Evolutionary conservation across 2,113 vertebrate species (phyloP).

Genomic region (Gobio gobio): DNA sequence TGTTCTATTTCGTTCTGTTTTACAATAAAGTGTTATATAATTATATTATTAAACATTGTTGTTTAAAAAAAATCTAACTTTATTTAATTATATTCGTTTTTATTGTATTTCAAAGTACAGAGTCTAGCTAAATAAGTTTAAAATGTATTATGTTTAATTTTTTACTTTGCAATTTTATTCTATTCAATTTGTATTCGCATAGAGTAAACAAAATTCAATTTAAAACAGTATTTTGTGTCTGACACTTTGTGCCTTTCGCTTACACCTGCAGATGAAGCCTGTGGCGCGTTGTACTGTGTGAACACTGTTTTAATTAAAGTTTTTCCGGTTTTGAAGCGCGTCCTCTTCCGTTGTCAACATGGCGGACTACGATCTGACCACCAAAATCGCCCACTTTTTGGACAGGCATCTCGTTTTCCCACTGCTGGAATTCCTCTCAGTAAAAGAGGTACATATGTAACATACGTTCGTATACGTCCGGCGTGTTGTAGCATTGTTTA

Average conservation of each 20-base stretch:
- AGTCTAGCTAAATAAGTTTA: too few relatives aligned
- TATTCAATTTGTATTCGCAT: too few relatives aligned
- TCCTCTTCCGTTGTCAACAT: conserved; percentile 75
- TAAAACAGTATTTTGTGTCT: background rate
- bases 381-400: conserved; percentile 92
- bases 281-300: background rate
- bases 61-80: background rate
- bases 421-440: conserved; percentile 92
- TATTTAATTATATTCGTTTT: background rate
- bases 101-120: too few relatives aligned
- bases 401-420: conserved; percentile 95
- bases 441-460: conserved; percentile 84
- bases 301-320: conserved; percentile 45
- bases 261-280: background rate
- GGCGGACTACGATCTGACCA: conserved; percentile 97
- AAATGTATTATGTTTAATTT: too few relatives aligned
- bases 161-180: too few relatives aligned
- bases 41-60: background rate
- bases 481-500: background rate
- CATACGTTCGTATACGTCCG: background rate
- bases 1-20: too few relatives aligned
- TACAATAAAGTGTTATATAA: too few relatives aligned
- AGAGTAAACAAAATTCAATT: background rate
- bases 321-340: conserved; percentile 47
- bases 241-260: background rate